Conservation (phyloP, 2,797 vertebrate species). For the Merluccius polli region DNA sequence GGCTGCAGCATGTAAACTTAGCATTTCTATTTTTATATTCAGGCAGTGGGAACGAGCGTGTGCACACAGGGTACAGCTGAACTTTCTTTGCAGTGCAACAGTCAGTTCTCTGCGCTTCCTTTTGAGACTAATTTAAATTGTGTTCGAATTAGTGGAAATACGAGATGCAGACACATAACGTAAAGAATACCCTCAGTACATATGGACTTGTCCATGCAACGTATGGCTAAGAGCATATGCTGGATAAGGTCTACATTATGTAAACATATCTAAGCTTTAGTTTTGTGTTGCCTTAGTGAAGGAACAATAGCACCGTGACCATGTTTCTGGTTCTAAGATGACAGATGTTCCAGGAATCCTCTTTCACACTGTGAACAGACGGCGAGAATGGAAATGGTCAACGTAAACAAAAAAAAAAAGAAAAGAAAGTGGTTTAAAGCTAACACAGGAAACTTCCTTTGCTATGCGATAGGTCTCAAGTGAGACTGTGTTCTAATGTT, state of each 20-base stretch:
- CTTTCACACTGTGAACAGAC: constrained; percentile 51
- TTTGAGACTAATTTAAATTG: constrained; percentile 30
- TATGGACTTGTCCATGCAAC: constrained; percentile 27
- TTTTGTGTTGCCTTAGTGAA: constrained; percentile 22
- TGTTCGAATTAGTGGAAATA: constrained; percentile 37
- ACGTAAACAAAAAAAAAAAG: constrained; percentile 47
- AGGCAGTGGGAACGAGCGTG: constrained; percentile 22
- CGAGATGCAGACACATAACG: constrained; percentile 36
- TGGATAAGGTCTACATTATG: neutral
- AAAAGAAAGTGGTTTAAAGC: neutral
- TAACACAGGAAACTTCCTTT: neutral
- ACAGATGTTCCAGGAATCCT: constrained; percentile 38
- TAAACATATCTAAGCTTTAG: constrained; percentile 26
- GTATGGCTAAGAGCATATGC: constrained; percentile 25
- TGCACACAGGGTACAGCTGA: constrained; percentile 11
- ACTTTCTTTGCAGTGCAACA: neutral
- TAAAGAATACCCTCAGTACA: constrained; percentile 22
- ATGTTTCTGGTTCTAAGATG: constrained; percentile 20
- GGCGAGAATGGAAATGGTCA: constrained; percentile 24
- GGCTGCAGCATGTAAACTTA: constrained; percentile 38
- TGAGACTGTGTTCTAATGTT: neutral
- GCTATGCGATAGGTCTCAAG: neutral
- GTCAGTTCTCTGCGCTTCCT: constrained; percentile 29
- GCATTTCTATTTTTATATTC: constrained; percentile 46
- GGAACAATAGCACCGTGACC: constrained; percentile 32